phyloP scores from a whole-genome alignment of 2,888 invertebrate species.

The Tanypteryx hageni region DNA sequence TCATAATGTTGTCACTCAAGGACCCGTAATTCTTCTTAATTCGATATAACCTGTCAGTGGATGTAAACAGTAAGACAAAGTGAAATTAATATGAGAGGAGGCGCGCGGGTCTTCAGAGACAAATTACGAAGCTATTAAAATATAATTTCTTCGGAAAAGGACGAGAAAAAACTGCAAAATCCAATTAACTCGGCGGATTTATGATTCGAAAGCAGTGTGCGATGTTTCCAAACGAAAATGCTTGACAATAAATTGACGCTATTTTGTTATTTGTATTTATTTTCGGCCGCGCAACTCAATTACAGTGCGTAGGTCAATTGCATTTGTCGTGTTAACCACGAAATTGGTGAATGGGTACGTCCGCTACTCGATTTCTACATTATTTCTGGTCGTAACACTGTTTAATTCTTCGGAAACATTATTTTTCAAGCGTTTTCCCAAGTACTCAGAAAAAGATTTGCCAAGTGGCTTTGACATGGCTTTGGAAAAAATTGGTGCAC shows the following conservation, averaged over 20 bases:
- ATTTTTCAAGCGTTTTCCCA: too few relatives aligned
- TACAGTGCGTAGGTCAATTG: neutral
- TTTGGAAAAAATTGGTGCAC: too few relatives aligned
- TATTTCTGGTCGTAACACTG: too few relatives aligned
- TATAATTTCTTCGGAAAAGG: neutral
- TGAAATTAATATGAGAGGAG: neutral
- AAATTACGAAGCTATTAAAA: neutral
- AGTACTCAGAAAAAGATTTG: too few relatives aligned
- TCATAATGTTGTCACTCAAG: too few relatives aligned
- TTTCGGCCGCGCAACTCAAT: neutral
- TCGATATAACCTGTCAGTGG: neutral
- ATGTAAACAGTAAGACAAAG: neutral
- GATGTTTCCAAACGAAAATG: neutral
- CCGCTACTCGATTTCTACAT: too few relatives aligned
- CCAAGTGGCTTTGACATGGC: too few relatives aligned
- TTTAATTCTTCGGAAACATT: too few relatives aligned
- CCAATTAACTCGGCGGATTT: neutral
- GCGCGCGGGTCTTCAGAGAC: neutral
- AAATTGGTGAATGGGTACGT: too few relatives aligned
- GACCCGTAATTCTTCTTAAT: neutral
- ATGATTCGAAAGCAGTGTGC: neutral
- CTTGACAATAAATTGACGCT: neutral
- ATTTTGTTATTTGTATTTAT: neutral
- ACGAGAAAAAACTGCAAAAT: neutral
- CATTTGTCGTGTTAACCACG: too few relatives aligned